phyloP scores from a whole-genome alignment of 1,140 invertebrate genomes.

The Drosophila tani region DNA sequence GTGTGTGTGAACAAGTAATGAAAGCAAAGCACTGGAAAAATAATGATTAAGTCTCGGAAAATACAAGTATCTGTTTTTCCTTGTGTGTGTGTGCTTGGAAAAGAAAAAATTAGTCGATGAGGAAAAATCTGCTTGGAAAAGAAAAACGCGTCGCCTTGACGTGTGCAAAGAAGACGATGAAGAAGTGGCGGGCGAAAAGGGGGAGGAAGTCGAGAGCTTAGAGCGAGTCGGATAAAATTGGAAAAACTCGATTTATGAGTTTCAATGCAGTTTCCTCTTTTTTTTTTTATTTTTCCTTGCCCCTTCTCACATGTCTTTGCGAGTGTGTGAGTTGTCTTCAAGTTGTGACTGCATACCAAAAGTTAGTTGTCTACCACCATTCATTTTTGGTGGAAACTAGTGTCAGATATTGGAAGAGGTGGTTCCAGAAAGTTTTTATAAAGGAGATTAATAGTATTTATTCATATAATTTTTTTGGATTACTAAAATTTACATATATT shows the following conservation, averaged over 20 bases:
- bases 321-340: slow-evolving; percentile 32
- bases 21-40: slow-evolving; percentile 79
- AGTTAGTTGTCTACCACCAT: slow-evolving; percentile 39
- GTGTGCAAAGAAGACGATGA: slow-evolving; percentile 3
- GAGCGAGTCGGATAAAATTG: slow-evolving; percentile 42
- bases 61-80: slow-evolving; percentile 25
- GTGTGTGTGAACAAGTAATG: slow-evolving; percentile 66
- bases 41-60: slow-evolving; percentile 70
- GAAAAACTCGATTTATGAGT: slow-evolving; percentile 78
- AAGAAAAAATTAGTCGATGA: slow-evolving; percentile 64
- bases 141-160: slow-evolving; percentile 25
- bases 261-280: slow-evolving; percentile 61
- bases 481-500: too few relatives aligned
- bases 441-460: background rate
- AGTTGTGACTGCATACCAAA: slow-evolving; percentile 58
- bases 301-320: slow-evolving; percentile 14
- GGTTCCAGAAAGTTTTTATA: background rate
- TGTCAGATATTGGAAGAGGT: slow-evolving; percentile 18
- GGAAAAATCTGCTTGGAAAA: slow-evolving; percentile 63
- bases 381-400: slow-evolving; percentile 20
- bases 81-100: slow-evolving; percentile 22
- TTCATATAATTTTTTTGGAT: background rate
- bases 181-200: slow-evolving; percentile 6
- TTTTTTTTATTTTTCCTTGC: slow-evolving; percentile 13
- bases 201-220: background rate